Conservation (phyloP, 2,888 invertebrate genomes). For the Hydriomena furcata region DNA sequence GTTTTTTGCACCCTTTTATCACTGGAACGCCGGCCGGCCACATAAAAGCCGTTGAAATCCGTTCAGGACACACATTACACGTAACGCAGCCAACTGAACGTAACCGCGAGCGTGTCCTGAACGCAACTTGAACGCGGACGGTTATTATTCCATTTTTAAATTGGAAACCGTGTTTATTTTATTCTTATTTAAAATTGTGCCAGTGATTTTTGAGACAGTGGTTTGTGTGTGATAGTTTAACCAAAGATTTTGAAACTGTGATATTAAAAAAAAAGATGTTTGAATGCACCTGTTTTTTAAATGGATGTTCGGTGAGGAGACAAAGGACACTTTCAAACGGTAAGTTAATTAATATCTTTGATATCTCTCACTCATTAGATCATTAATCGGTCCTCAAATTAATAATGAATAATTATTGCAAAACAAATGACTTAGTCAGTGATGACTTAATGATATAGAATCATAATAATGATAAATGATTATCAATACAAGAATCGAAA, state of each 20-base stretch:
- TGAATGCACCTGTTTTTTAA: conserved; percentile 58
- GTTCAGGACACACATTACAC: conserved; percentile 79
- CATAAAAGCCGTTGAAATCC: conserved; percentile 79
- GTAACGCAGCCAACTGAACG: conserved; percentile 75
- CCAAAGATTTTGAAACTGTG: conserved; percentile 62
- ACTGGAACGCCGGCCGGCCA: conserved; percentile 70
- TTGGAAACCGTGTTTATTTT: conserved; percentile 29
- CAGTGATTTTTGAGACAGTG: conserved; percentile 57
- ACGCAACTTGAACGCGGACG: conserved; percentile 45
- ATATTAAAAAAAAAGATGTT: conserved; percentile 61
- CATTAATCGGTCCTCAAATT: conserved; percentile 9
- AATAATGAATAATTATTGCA: conserved; percentile 18
- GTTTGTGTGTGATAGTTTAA: conserved; percentile 38
- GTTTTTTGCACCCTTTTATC: conserved; percentile 82
- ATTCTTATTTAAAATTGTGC: conserved; percentile 15
- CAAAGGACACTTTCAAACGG: conserved; percentile 52
- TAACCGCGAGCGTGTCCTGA: conserved; percentile 61
- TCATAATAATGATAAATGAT: conserved; percentile 26
- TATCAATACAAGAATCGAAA: conserved; percentile 11
- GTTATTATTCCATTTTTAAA: conserved; percentile 44
- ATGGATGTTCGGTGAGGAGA: conserved; percentile 57
- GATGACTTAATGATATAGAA: conserved; percentile 35
- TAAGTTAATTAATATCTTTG: conserved; percentile 45
- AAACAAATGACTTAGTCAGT: conserved; percentile 26
- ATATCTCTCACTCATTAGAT: conserved; percentile 7